Evolutionary conservation across 2,113 vertebrate species (phyloP), one percentile per base, ranked within the genome.

Genomic region (Verasper variegatus): DNA sequence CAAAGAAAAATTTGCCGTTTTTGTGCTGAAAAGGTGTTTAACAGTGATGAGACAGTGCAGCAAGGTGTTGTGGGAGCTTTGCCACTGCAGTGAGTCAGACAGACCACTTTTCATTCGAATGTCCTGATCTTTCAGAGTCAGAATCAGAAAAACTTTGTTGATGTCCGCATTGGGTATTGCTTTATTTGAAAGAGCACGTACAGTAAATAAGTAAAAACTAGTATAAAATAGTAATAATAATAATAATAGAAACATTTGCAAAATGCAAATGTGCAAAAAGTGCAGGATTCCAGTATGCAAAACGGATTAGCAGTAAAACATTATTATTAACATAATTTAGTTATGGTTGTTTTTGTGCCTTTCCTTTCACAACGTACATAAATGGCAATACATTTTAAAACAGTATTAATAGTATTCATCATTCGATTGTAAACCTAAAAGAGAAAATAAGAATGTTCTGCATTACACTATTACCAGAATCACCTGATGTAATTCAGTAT

Each of bases 11-110:
- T 86, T 14, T 74, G 72, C 78, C 75, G 27, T 6, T 72, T 86
- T 88, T 76, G 75, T 87, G 79, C 78, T 58, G 71, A 47, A 80
- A 88, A 87, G 71, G 75, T 87, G 86, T 83, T 63, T 18, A 74
- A 82, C 24, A 12, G 65, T 74, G 78, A 88, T 87, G 85, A 88
- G 82, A 88, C 76, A 85, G 80, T 70, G 73, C 58, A 62, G 60
- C 81, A 31, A 56, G 57, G 61, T 71, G 59, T 89, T 85, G 65
- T 68, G 74, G 89, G 88, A 82, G 85, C 63, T 75, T 49, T 81
- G 54, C 74, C 83, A 74, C 72, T 61, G 67, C 64, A 54, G 80
- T 58, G 64, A 65, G 60, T 31, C 51, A 87, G 71, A 83, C 47
- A 62, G 69, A 71, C 81, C 77, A 84, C 57, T 77, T 81, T 74